Percentiles rank a stretch among this genome's conserved stretches.
phyloP scores from a whole-genome alignment of 2,797 vertebrate genomes.

The Lindbergichthys nudifrons region DNA sequence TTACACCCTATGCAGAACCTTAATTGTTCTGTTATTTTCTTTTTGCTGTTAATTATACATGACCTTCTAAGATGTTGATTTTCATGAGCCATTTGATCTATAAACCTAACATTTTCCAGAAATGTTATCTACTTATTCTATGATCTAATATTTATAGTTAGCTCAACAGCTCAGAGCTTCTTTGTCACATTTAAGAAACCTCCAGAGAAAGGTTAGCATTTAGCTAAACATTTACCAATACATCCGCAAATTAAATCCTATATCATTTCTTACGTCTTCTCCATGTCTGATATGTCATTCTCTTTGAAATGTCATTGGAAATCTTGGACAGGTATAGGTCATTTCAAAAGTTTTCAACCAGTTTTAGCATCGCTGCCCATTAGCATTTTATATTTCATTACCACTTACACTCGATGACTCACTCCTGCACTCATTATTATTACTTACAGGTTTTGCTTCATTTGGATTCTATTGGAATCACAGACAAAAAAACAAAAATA shows the following conservation, averaged over 20 bases:
- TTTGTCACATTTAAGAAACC: slow-evolving; percentile 34
- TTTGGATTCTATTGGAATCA: slow-evolving; percentile 21
- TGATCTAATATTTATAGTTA: slow-evolving; percentile 37
- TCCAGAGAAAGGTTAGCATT: slow-evolving; percentile 54
- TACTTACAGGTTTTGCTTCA: slow-evolving; percentile 2
- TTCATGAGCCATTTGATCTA: not conserved
- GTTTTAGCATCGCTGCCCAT: not conserved
- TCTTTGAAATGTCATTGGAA: slow-evolving; percentile 38
- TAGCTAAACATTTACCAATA: slow-evolving; percentile 49
- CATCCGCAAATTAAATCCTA: slow-evolving; percentile 32
- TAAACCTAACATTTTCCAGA: not conserved
- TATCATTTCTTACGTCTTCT: slow-evolving; percentile 1
- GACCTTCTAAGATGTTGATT: not conserved
- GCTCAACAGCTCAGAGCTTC: slow-evolving; percentile 20
- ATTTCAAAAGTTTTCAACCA: not conserved
- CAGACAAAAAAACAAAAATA: not conserved
- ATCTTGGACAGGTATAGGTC: slow-evolving; percentile 19
- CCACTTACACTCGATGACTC: not conserved
- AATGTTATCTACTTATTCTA: slow-evolving; percentile 4
- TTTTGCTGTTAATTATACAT: not conserved
- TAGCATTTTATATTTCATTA: not conserved
- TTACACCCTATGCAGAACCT: not conserved
- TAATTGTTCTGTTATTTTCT: not conserved
- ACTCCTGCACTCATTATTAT: not conserved
- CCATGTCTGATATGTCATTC: slow-evolving; percentile 27